phyloP scores from a whole-genome alignment of 2,888 invertebrate species.

The Vesta saturnalis region DNA sequence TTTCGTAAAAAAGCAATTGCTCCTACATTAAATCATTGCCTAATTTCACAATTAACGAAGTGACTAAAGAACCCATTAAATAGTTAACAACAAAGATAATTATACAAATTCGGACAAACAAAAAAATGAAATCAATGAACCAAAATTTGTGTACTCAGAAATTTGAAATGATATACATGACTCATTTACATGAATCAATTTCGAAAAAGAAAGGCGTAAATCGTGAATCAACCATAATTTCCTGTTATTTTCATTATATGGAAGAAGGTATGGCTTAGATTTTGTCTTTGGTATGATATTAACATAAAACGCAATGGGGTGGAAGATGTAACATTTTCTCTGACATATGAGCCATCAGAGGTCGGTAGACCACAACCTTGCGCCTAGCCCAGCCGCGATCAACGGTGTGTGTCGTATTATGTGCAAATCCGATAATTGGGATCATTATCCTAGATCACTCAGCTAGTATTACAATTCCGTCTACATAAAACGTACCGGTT shows the following conservation, averaged over 20 bases:
- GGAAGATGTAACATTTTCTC: conserved; percentile 38
- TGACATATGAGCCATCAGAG: conserved; percentile 45
- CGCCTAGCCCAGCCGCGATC: conserved; percentile 51
- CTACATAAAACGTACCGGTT: conserved; percentile 34
- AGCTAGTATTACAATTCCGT: conserved; percentile 38
- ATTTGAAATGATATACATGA: background rate
- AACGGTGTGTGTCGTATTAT: conserved; percentile 54
- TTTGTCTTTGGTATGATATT: background rate
- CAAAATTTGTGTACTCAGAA: background rate
- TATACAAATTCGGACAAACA: background rate
- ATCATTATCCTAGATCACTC: conserved; percentile 54
- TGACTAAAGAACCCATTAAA: conserved; percentile 10
- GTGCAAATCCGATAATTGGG: conserved; percentile 60
- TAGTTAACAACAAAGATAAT: background rate
- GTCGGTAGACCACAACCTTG: conserved; percentile 53
- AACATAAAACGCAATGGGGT: conserved; percentile 29
- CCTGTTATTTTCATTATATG: too few species aligned
- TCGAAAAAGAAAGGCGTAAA: conserved; percentile 1
- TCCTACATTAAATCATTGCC: conserved; percentile 9
- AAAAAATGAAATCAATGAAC: conserved; percentile 9
- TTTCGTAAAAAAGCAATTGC: background rate
- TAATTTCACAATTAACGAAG: background rate
- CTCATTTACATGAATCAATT: background rate
- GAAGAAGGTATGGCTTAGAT: too few species aligned
- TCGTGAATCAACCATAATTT: background rate